A percentile compares a stretch with the other conserved stretches of the same genome.
These are phyloP conservation scores for Thumatha senex DNA, from an alignment of 2,888 invertebrate species.

Conservation along the genomic window DNA sequence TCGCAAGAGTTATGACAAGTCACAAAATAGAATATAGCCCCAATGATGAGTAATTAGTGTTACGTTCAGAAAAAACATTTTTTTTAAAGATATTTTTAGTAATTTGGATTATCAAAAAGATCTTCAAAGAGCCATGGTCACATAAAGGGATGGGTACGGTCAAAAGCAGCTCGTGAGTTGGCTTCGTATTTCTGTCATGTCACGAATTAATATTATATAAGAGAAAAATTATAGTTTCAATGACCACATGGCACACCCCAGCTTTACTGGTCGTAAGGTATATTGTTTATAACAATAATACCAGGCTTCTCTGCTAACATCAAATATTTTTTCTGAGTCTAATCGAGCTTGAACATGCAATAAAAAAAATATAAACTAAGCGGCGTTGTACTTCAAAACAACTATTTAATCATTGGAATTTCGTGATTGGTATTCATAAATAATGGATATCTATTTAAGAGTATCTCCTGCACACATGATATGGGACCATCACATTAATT, in stretches of 20 bases:
- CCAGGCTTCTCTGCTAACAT: background rate
- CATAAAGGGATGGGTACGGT: no score
- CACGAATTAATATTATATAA: no score
- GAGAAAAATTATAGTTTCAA: no score
- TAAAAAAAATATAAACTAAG: conserved; percentile 14
- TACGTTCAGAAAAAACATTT: no score
- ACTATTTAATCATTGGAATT: conserved; percentile 10
- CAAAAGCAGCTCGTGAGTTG: no score
- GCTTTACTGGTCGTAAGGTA: no score
- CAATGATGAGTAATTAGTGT: background rate
- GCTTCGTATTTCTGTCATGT: no score
- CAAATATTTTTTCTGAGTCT: background rate
- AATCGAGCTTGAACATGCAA: conserved; percentile 1
- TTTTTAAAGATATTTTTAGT: no score
- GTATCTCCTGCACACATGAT: background rate
- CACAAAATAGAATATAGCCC: no score
- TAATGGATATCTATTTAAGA: background rate
- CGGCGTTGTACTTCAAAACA: conserved; percentile 6
- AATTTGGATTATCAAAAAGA: no score
- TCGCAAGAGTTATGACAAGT: background rate
- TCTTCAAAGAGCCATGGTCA: no score
- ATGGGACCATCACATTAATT: background rate
- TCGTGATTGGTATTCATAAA: conserved; percentile 18
- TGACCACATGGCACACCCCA: no score
- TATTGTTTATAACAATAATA: conserved; percentile 19